A percentile compares a stretch with the other conserved stretches of the same genome.
These are phyloP conservation scores for Saxidomus purpurata DNA, from an alignment of 1,140 invertebrate genomes.

Conservation along the genomic window DNA sequence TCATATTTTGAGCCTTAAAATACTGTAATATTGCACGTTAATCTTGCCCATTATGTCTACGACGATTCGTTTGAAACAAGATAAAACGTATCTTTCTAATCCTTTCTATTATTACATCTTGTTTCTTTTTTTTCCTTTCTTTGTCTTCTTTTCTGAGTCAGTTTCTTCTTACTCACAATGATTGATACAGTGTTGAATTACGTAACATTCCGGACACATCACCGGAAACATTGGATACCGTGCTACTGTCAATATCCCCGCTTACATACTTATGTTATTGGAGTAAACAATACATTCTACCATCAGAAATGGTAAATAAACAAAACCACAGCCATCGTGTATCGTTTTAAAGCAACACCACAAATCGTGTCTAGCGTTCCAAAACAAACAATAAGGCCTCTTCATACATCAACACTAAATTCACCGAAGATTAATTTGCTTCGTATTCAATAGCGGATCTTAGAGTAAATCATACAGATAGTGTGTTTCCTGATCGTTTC, in stretches of 20 bases:
- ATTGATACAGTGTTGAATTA: neutral
- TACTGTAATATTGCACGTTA: too few species aligned
- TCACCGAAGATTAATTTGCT: conserved; percentile 51
- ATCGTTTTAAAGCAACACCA: neutral
- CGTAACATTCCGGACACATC: neutral
- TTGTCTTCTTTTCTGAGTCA: too few species aligned
- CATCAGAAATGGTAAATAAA: neutral
- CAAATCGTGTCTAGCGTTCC: conserved; percentile 4
- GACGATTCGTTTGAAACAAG: too few species aligned
- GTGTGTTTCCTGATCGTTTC: conserved; percentile 40
- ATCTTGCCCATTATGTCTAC: too few species aligned
- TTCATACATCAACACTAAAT: conserved; percentile 25
- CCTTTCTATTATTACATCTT: too few species aligned
- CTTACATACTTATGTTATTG: neutral
- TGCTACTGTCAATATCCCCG: neutral
- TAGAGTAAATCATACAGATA: conserved; percentile 22
- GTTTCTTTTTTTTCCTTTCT: too few species aligned
- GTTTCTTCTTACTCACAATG: too few species aligned
- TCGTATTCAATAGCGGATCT: conserved; percentile 57
- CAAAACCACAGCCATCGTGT: neutral
- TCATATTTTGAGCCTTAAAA: too few species aligned
- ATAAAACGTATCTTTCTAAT: too few species aligned
- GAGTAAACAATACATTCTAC: conserved; percentile 15
- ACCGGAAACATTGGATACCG: neutral
- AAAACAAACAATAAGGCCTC: conserved; percentile 20